phyloP scores from a whole-genome alignment of 2,797 vertebrate species.

The Bovichtus diacanthus region DNA sequence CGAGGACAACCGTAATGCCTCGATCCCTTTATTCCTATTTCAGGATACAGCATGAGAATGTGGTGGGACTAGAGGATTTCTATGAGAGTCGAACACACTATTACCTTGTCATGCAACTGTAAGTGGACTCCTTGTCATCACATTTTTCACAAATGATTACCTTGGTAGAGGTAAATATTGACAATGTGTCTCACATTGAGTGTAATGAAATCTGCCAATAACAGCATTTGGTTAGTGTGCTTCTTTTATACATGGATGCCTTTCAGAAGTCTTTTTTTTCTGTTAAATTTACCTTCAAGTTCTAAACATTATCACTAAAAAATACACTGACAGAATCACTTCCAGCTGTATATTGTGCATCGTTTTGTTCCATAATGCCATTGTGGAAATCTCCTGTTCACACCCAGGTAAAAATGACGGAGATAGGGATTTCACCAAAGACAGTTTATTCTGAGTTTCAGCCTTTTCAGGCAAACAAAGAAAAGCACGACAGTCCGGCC shows the following conservation, averaged over 20 bases:
- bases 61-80: slow-evolving; percentile 94
- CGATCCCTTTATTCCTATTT: slow-evolving; percentile 5
- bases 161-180: neutral
- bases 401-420: too few species aligned
- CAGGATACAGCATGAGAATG: slow-evolving; percentile 96
- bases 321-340: neutral
- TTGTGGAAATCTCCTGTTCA: too few species aligned
- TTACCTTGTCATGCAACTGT: slow-evolving; percentile 98
- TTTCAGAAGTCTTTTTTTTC: neutral
- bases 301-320: too few species aligned
- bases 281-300: neutral
- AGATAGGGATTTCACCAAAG: too few species aligned
- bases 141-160: neutral
- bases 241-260: neutral
- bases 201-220: slow-evolving; percentile 1
- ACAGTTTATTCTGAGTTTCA: too few species aligned
- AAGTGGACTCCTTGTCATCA: slow-evolving; percentile 78
- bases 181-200: neutral
- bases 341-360: neutral
- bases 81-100: slow-evolving; percentile 94
- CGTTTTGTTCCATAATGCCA: neutral
- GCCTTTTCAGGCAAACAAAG: too few species aligned
- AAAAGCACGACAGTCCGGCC: too few species aligned
- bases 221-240: neutral
- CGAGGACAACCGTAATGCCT: neutral